Percentiles rank a stretch among this genome's conserved stretches.
phyloP scores from a whole-genome alignment of 1,140 invertebrate genomes.

The Calliopsis andreniformis region DNA sequence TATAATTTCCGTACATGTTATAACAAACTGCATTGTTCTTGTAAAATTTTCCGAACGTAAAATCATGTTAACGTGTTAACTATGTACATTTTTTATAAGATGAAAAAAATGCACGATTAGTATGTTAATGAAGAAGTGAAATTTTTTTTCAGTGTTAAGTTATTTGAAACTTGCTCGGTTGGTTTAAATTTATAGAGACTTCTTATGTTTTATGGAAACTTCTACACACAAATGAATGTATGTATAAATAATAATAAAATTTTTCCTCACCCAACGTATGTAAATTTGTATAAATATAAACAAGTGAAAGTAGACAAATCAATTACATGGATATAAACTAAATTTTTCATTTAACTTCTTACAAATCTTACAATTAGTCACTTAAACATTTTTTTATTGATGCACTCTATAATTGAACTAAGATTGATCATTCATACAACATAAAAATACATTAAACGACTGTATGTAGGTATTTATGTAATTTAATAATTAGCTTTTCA shows the following conservation, averaged over 20 bases:
- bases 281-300: background rate
- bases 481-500: background rate
- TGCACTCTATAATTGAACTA: too few species aligned
- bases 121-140: constrained; percentile 12
- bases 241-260: background rate
- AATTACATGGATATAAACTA: background rate
- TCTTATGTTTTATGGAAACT: background rate
- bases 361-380: too few species aligned
- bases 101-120: background rate
- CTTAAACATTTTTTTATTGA: too few species aligned
- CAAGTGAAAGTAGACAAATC: background rate
- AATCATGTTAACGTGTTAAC: too few species aligned
- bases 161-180: background rate
- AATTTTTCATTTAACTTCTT: background rate
- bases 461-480: too few species aligned
- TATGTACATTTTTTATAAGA: too few species aligned
- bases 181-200: background rate
- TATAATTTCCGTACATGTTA: too few species aligned
- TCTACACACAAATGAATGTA: background rate
- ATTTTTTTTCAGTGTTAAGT: background rate
- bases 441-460: too few species aligned
- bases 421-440: too few species aligned
- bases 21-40: too few species aligned
- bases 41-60: too few species aligned
- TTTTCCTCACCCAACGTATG: background rate